Percentiles rank a stretch among this genome's conserved stretches.
These are phyloP conservation scores for Cheilosia grossa DNA, from an alignment of 2,888 invertebrate species.

Conservation along the genomic window DNA sequence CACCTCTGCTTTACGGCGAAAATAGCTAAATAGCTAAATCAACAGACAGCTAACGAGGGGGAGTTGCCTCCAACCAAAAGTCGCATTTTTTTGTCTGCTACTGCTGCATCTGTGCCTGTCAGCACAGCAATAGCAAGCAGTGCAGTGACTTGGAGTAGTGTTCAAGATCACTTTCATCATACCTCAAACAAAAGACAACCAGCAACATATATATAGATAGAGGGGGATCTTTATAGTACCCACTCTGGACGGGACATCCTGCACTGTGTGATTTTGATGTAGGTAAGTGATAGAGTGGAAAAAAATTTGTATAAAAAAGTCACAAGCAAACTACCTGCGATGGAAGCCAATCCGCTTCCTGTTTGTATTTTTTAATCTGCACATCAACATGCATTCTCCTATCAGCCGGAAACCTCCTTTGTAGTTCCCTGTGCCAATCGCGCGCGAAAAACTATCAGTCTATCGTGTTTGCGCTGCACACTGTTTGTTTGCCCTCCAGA, in stretches of 20 bases:
- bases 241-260: constrained; percentile 21
- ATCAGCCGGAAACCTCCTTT: constrained; percentile 19
- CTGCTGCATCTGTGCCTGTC: neutral
- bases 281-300: neutral
- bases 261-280: constrained; percentile 19
- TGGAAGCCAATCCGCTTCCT: constrained; percentile 47
- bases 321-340: constrained; percentile 30
- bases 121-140: constrained; percentile 10
- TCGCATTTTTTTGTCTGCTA: neutral
- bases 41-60: neutral
- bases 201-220: constrained; percentile 24
- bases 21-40: constrained; percentile 20
- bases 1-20: neutral
- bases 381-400: constrained; percentile 1
- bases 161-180: constrained; percentile 12
- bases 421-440: constrained; percentile 12
- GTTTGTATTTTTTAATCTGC: constrained; percentile 28
- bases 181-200: neutral
- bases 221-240: neutral
- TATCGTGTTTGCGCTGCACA: neutral
- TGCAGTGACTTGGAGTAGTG: constrained; percentile 7
- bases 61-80: too few relatives aligned
- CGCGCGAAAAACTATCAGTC: constrained; percentile 27
- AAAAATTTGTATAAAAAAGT: neutral
- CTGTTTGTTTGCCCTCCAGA: neutral